Evolutionary conservation across 30 jellyfish, hydroid and myxozoan species (phyloP), one percentile per base, ranked within the genome.

Genomic region (Hydractinia symbiolongicarpus): DNA sequence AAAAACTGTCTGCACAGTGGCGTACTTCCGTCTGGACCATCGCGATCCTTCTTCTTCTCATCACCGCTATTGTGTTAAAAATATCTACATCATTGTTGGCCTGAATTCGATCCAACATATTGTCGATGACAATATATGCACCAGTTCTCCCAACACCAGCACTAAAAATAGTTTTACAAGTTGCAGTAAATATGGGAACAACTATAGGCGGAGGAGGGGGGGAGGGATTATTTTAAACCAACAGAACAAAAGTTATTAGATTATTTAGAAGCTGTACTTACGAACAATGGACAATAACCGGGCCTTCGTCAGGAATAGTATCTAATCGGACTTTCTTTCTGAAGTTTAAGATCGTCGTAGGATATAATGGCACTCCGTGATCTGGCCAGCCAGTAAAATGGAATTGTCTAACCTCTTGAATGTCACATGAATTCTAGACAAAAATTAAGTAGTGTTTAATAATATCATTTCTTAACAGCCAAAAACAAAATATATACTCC

Each of bases 101-200:
- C 30, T 76, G 78, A 82, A 86, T 57, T 64, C 96, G 57, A 54
- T 90, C 96, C 56, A 90, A 83, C 85, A 81, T 82, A 5, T 89
- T 84, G 81, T 90, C 97, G 50, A 90, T 53, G 5, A 90, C 91
- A 54, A 90, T 83, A 86, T 86, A 90, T 0, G 95, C 91, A n/a
- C 97, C 97, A 5, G 96, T 86, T 53, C 97, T 73, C 15, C 97
- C 97, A 10, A 90, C 97, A 10, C 97, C 97, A 82, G 97, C 97
- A 60, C 97, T 90, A 66, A 51, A 56, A n/a, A n/a, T n/a, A n/a
- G 62, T 15, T 69, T 69, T 15, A 15, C 55, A 13, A 74, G 30
- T 15, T 10, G 3, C 17, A 58, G 69, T 11, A 11, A 58, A 13
- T 13, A 16, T 58, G 1, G 17, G 1, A 1, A 58, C 69, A 58